Percentiles rank a stretch among this genome's conserved stretches.
These are phyloP conservation scores for Aphidius ervi DNA, from an alignment of 1,140 invertebrate species.

Conservation along the genomic window DNA sequence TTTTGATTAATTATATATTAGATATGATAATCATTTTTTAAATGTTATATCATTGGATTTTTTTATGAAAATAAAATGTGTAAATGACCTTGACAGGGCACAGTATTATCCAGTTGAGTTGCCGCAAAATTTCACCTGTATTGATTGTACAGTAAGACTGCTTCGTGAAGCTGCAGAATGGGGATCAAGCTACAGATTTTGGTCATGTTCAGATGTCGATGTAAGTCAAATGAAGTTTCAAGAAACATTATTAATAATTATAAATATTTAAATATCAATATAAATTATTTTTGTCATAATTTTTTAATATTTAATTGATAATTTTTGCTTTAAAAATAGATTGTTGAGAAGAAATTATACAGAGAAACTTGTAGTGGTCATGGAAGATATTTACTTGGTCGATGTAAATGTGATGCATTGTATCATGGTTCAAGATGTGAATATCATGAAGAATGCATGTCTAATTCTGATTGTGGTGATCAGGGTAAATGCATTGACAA, in stretches of 20 bases:
- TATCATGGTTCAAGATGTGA: conserved; percentile 80
- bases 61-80: too few species aligned
- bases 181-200: conserved; percentile 80
- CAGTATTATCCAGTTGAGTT: conserved; percentile 75
- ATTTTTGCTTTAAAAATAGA: conserved; percentile 28
- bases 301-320: neutral
- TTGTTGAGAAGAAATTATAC: conserved; percentile 61
- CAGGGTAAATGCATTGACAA: conserved; percentile 80
- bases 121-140: conserved; percentile 78
- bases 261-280: too few species aligned
- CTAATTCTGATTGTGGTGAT: conserved; percentile 77
- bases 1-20: neutral
- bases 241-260: neutral
- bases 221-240: conserved; percentile 53
- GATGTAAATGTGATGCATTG: conserved; percentile 77
- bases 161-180: conserved; percentile 87
- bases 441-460: conserved; percentile 78
- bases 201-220: conserved; percentile 94
- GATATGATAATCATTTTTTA: too few species aligned
- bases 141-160: conserved; percentile 84
- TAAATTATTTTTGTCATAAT: too few species aligned
- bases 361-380: conserved; percentile 79
- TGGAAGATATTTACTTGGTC: conserved; percentile 70
- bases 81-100: conserved; percentile 58
- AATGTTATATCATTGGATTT: too few species aligned